A percentile compares a stretch with the other conserved stretches of the same genome.
Conservation (phyloP, 2,797 vertebrate species). For the Psittacula echo region DNA sequence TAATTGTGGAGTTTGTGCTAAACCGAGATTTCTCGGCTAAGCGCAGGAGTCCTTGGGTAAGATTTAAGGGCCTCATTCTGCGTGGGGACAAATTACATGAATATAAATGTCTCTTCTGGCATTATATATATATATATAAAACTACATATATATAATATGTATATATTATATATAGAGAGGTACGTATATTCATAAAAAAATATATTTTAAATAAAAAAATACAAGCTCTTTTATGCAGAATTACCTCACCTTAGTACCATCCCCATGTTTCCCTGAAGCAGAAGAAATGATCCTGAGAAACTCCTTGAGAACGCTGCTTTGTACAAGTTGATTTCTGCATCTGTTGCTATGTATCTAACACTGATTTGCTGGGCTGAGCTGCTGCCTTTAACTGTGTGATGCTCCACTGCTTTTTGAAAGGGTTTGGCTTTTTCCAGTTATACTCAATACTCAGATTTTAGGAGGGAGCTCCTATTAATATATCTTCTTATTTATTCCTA, state of each 20-base stretch:
- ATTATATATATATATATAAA: neutral
- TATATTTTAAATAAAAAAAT: neutral
- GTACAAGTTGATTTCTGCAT: neutral
- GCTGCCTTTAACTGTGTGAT: neutral
- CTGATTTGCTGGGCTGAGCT: neutral
- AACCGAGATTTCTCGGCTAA: neutral
- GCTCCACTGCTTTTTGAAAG: constrained; percentile 8
- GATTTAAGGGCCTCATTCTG: fast-evolving
- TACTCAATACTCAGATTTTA: neutral
- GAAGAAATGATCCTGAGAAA: neutral
- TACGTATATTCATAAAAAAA: too few species aligned
- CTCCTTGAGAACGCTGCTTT: neutral
- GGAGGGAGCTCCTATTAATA: constrained; percentile 51
- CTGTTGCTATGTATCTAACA: neutral
- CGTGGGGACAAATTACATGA: neutral
- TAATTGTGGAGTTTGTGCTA: neutral
- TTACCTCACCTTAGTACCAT: neutral
- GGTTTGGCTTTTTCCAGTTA: constrained; percentile 14
- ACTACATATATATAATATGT: neutral
- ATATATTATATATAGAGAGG: neutral
- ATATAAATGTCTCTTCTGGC: neutral
- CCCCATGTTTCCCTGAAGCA: neutral
- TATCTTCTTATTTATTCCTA: constrained; percentile 20
- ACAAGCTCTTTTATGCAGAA: neutral
- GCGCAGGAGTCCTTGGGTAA: neutral